Evolutionary conservation across 2,888 invertebrate genomes (phyloP).

Genomic region (Phoenoteleia sp.): DNA sequence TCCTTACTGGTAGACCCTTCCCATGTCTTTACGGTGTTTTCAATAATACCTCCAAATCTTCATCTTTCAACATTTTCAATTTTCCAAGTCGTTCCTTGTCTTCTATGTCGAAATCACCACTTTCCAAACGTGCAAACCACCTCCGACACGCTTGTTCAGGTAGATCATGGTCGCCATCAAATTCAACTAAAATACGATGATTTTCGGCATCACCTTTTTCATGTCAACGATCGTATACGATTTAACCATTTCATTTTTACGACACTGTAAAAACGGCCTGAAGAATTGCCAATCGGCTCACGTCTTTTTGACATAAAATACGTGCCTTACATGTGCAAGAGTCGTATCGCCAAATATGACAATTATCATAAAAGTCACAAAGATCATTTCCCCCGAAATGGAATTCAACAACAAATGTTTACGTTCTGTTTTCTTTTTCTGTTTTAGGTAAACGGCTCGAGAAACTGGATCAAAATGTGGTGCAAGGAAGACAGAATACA

Average conservation of each 20-base stretch:
- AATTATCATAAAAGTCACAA: conserved; percentile 60
- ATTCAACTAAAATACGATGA: no score
- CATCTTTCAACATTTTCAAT: no score
- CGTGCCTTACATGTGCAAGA: conserved; percentile 45
- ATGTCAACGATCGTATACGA: conserved; percentile 63
- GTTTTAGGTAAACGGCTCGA: conserved; percentile 31
- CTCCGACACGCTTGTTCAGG: no score
- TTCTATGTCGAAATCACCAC: no score
- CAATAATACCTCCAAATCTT: no score
- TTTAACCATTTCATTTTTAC: conserved; percentile 76
- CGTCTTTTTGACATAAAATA: conserved; percentile 78
- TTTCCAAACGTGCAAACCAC: no score
- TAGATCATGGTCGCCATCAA: no score
- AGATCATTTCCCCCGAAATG: conserved; percentile 33
- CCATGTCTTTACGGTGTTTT: no score
- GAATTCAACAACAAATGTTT: conserved; percentile 31
- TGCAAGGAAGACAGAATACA: no score
- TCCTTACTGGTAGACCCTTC: no score
- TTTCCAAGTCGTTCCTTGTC: no score
- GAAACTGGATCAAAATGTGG: neutral
- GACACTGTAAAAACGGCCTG: conserved; percentile 77
- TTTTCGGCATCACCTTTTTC: conserved; percentile 71
- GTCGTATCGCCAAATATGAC: conserved; percentile 33
- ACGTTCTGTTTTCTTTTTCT: neutral
- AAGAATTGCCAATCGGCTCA: conserved; percentile 81